Base-by-base conservation (phyloP, 2,797 vertebrate genomes). In the Onychomys torridus region DNA sequence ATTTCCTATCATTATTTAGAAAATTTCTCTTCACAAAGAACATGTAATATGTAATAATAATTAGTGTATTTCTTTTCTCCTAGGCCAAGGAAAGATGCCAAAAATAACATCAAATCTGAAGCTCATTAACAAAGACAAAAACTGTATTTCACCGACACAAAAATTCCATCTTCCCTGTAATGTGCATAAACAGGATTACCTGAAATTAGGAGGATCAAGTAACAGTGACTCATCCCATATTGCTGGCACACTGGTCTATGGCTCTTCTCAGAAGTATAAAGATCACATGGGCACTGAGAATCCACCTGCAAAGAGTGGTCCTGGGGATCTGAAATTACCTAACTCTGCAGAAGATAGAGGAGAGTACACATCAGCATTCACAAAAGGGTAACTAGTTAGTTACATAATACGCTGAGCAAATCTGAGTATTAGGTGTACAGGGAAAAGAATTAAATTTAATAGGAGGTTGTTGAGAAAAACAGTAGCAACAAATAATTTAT, bases 331-430 rank as follows among this genome's bases (percentile, higher is more conserved):
- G 96, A 52, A 90, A 75, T 77, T 98, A 95, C 87, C 90, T 97
- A 94, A 89, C 79, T 96, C 97, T 96, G 46, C 49, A 95, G 97
- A 97, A 96, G 88, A 95, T 82, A 93, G 97, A 96, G 97, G 97
- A 97, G 97, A 97, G 73, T 98, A 95, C 59, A 63, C 43, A 46
- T 97, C 98, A 96, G 40, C 96, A 32, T 97, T 99, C 81, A 97
- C 85, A 40, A 98, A 98, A 98, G 98, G 98, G 99, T 99, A 98
- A 96, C 84, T 81, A 85, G 59, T 63, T 96, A 17, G 93, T 65
- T 82, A 92, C 82, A 21, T 34, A 59, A 49, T 40, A 13, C 73
- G 95, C n/a, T 92, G 5, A 87, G 46, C 91, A 89, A 90, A 96
- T 25, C 81, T 78, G 6, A 91, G 81, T 73, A 91, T 75, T 93